Evolutionary conservation across 2,888 invertebrate genomes (phyloP).

Genomic region (Chrysolina americana): DNA sequence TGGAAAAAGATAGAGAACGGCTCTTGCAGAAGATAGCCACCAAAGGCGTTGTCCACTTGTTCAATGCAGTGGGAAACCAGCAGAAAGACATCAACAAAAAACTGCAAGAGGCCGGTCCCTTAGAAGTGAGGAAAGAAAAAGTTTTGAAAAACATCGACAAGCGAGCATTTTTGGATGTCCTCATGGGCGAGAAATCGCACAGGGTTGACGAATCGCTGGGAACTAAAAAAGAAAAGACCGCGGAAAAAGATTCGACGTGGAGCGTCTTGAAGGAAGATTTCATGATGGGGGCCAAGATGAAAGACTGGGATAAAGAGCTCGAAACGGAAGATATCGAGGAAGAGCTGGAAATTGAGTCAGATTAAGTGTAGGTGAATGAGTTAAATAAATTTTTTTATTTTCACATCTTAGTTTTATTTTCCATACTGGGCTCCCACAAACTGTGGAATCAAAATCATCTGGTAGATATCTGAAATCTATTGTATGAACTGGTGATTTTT

Average conservation of each 20-base stretch:
- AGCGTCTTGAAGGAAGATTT: constrained; percentile 86
- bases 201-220: constrained; percentile 65
- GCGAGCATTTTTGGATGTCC: constrained; percentile 81
- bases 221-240: constrained; percentile 59
- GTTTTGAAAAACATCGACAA: constrained; percentile 83
- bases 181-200: constrained; percentile 80
- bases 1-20: constrained; percentile 85
- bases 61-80: constrained; percentile 91
- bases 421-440: no score
- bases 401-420: not conserved
- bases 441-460: no score
- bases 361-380: constrained; percentile 36
- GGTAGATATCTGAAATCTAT: no score
- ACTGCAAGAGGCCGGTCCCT: constrained; percentile 79
- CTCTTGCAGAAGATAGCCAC: constrained; percentile 88
- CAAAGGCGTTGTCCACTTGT: constrained; percentile 92
- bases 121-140: constrained; percentile 85
- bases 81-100: constrained; percentile 83
- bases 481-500: no score
- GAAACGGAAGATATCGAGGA: constrained; percentile 67
- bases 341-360: constrained; percentile 40
- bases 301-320: constrained; percentile 91
- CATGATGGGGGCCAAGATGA: constrained; percentile 90
- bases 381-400: constrained; percentile 29
- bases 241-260: constrained; percentile 72